phyloP scores from a whole-genome alignment of 2,888 invertebrate species.

The Tachina fera region DNA sequence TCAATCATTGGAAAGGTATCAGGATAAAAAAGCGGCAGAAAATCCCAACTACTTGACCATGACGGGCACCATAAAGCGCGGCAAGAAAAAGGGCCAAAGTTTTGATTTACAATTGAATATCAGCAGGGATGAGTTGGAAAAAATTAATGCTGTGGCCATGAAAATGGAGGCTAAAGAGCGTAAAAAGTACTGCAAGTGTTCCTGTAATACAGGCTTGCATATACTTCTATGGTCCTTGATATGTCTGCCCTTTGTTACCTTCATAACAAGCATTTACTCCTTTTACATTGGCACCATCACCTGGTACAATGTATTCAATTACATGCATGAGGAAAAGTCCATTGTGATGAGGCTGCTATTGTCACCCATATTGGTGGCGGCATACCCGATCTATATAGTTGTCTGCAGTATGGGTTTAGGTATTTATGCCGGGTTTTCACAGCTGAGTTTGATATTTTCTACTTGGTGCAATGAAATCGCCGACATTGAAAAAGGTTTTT shows the following conservation, averaged over 20 bases:
- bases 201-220: conserved; percentile 86
- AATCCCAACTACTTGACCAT: conserved; percentile 86
- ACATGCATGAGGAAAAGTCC: conserved; percentile 87
- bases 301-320: conserved; percentile 90
- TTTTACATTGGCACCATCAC: conserved; percentile 90
- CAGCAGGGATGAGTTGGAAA: conserved; percentile 88
- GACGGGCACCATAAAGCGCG: conserved; percentile 89
- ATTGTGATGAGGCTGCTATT: conserved; percentile 86
- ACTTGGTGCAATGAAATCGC: conserved; percentile 89
- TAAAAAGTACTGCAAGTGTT: conserved; percentile 85
- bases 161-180: conserved; percentile 85
- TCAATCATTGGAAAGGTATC: conserved; percentile 84
- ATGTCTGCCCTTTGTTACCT: conserved; percentile 87
- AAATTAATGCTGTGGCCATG: conserved; percentile 85
- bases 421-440: conserved; percentile 87
- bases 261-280: conserved; percentile 87
- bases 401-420: conserved; percentile 87
- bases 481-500: conserved; percentile 91
- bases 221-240: conserved; percentile 86
- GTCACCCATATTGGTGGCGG: conserved; percentile 87
- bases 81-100: conserved; percentile 88
- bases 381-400: conserved; percentile 88
- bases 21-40: conserved; percentile 84
- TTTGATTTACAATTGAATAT: conserved; percentile 89
- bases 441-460: conserved; percentile 87